phyloP scores from a whole-genome alignment of 2,888 invertebrate species.

The Isotomurus palustris region DNA sequence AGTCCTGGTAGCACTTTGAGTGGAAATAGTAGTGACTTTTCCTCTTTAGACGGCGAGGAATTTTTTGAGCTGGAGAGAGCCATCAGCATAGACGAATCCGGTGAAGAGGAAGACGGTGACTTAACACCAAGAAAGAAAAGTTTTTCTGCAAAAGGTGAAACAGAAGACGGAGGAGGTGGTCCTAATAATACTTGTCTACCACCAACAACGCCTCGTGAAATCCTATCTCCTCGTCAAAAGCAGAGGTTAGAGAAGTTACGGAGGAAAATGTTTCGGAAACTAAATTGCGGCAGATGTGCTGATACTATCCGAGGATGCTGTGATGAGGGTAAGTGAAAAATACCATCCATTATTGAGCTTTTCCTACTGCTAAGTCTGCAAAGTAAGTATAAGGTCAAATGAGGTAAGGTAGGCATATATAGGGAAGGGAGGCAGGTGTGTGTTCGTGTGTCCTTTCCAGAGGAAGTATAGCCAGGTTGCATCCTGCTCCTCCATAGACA shows the following conservation, averaged over 20 bases:
- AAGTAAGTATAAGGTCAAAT: no score
- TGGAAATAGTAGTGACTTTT: constrained; percentile 9
- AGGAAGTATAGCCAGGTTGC: no score
- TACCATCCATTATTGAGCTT: no score
- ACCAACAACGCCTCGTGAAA: neutral
- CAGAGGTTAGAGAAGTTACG: constrained; percentile 11
- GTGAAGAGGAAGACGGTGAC: neutral
- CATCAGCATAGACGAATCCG: neutral
- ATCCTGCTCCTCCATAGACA: no score
- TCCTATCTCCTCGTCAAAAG: neutral
- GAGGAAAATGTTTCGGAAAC: constrained; percentile 32
- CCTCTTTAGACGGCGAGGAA: constrained; percentile 16
- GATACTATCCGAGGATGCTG: constrained; percentile 32
- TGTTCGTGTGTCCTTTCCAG: no score
- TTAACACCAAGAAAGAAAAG: neutral
- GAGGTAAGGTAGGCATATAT: no score
- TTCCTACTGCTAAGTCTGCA: no score
- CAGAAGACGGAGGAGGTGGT: no score
- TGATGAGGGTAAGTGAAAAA: constrained; percentile 18
- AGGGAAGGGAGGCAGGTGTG: no score
- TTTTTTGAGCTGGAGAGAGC: neutral
- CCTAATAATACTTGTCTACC: neutral
- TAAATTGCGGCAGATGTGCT: constrained; percentile 34
- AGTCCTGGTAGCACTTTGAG: neutral
- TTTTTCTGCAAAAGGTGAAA: neutral